Conservation (phyloP, 2,113 vertebrate genomes). For the Baryphthengus martii region DNA sequence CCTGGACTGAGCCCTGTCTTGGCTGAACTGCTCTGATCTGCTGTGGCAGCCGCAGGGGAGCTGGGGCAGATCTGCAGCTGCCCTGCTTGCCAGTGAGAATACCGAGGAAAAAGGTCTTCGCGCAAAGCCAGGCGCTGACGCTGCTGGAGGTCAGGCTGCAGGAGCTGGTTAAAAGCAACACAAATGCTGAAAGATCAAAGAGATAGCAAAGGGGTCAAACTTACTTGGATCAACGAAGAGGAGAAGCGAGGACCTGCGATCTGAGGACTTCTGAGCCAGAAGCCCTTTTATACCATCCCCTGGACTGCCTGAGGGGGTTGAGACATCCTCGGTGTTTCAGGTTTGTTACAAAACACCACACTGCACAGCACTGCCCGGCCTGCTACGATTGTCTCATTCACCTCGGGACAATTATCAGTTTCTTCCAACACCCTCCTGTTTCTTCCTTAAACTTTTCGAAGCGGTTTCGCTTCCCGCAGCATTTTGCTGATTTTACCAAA, state of each 20-base stretch:
- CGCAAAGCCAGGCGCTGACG: background rate
- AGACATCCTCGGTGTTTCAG: background rate
- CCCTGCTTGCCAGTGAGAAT: background rate
- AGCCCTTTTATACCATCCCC: background rate
- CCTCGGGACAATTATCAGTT: background rate
- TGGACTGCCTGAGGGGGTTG: background rate
- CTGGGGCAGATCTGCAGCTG: background rate
- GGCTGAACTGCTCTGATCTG: too few species aligned
- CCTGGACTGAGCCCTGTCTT: background rate
- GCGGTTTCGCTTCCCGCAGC: background rate
- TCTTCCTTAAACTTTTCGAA: background rate
- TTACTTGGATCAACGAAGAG: background rate
- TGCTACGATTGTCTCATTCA: background rate
- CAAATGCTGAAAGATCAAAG: background rate
- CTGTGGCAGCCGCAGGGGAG: background rate
- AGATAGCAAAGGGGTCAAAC: background rate
- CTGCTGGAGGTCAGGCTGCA: background rate
- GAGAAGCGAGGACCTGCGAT: background rate
- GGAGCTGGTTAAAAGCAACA: background rate
- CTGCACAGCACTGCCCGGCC: background rate
- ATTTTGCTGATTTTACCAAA: background rate
- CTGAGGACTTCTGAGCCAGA: background rate
- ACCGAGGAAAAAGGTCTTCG: background rate
- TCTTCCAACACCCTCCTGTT: constrained; percentile 17
- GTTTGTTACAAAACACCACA: background rate